Evolutionary conservation across 2,888 invertebrate species (phyloP).

Genomic region (Synanthedon tipuliformis): DNA sequence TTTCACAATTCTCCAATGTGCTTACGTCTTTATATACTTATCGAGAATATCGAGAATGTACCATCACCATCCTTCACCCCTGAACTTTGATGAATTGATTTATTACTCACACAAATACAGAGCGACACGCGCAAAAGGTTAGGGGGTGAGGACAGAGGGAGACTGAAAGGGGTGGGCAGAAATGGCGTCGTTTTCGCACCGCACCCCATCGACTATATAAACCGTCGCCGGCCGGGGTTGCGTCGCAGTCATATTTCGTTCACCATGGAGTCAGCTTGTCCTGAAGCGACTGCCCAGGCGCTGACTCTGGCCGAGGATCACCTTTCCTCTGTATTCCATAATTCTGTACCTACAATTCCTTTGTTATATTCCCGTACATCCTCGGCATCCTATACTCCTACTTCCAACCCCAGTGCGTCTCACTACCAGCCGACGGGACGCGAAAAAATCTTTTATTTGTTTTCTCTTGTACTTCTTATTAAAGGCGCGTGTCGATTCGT

Average conservation of each 20-base stretch:
- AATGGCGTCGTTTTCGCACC: background rate
- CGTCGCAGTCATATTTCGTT: background rate
- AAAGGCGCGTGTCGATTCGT: background rate
- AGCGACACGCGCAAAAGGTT: no score
- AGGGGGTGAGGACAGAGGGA: background rate
- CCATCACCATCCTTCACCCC: background rate
- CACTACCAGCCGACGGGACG: background rate
- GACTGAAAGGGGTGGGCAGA: background rate
- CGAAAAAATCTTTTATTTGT: no score
- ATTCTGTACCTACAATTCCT: background rate
- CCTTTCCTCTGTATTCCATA: background rate
- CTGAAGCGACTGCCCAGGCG: background rate
- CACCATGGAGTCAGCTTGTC: background rate
- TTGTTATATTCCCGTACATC: background rate
- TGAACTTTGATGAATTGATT: background rate
- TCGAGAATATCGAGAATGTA: conserved; percentile 76
- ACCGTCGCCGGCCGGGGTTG: background rate
- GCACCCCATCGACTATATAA: background rate
- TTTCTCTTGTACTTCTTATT: no score
- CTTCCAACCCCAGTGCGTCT: background rate
- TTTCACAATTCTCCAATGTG: no score
- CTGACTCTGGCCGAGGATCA: background rate
- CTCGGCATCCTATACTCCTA: background rate
- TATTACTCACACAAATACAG: background rate
- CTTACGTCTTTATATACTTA: conserved; percentile 86